Base-by-base conservation (phyloP, 2,888 invertebrate genomes). In the Andrena chrysosceles region DNA sequence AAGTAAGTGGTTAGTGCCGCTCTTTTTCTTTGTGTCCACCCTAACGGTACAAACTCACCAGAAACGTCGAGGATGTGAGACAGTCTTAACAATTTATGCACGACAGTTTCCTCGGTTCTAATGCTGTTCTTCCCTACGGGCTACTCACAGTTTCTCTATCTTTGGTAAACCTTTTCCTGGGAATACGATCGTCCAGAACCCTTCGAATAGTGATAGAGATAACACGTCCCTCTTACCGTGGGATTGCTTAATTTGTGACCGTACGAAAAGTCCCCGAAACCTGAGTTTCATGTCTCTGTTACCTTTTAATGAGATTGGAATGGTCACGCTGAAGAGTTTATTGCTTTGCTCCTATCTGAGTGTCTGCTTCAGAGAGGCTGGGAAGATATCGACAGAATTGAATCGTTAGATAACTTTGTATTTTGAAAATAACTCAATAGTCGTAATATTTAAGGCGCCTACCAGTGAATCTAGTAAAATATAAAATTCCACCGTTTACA, bases 231-330 rank as follows among this genome's bases (percentile, higher is more conserved):
- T 16, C n/a, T n/a, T 10, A 10, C 5, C 42, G 7, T 60, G n/a
- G 35, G 31, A 70, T 54, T 79, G 31, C 59, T 79, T 60, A 52
- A 60, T 78, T 79, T 78, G 63, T 26, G n/a, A 49, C 23, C 59
- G 29, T 16, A 35, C 23, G 29, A 63, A 64, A 59, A 49, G 20
- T 29, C 35, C n/a, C 1, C 20, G 29, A 16, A 48, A 35, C 6
- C 42, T 2, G 7, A 62, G 6, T 52, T 20, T 48, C 62, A 8
- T 29, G 49, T 33, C 49, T 54, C n/a, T 31, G 23, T 67, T 67
- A 62, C 20, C 62, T 49, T 59, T 64, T 70, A 70, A 69, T 59
- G 49, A 59, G 49, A 64, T 59, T 49, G 26, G 59, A 69, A 16
- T 7, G 23, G 23, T 29, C 10, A 13, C 26, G 13, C 20, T 13